Evolutionary conservation across 2,888 invertebrate species (phyloP), one percentile per base, ranked within the genome.

Genomic region (Phlogophora meticulosa): DNA sequence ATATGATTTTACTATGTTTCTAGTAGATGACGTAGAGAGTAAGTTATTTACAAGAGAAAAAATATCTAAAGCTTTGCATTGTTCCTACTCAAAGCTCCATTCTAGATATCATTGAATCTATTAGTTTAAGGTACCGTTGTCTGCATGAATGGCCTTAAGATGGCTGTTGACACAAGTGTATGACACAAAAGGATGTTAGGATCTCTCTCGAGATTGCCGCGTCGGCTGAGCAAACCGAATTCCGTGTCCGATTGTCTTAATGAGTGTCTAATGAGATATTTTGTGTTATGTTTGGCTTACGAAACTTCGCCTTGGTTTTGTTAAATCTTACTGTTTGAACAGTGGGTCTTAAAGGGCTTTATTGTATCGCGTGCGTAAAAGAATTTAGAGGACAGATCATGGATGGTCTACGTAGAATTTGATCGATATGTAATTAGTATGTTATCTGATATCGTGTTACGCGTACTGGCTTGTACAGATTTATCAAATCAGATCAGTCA

Each of bases 191-290:
- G 91, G 93, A 93, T 93, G 89, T 86, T 83, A 87, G 78, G 78
- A 83, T 84, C 87, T 90, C 90, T 88, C 88, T 72, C 68, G 90
- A 91, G 91, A 92, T 89, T 83, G 81, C 80, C 76, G 72, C 65
- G 56, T 83, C 93, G 92, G 88, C 92, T 93, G 92, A 87, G 88
- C 89, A 92, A 93, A 93, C 92, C 76, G 69, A 89, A 93, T 92
- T 88, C 93, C 90, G 76, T 72, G 78, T 74, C 78, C 68, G 83
- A 84, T 87, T 85, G 83, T 86, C 88, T 89, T 92, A 91, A 92
- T 89, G 90, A 88, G 76, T 80, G 74, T 78, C 81, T 92, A 91
- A 92, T 92, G 92, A 91, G 87, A 85, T 84, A 85, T 87, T 88
- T 78, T 87, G 81, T 86, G 76, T 84, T 69, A 55, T 85, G 78